Conservation (phyloP, 2,797 vertebrate genomes). For the Coregonus ussuriensis region DNA sequence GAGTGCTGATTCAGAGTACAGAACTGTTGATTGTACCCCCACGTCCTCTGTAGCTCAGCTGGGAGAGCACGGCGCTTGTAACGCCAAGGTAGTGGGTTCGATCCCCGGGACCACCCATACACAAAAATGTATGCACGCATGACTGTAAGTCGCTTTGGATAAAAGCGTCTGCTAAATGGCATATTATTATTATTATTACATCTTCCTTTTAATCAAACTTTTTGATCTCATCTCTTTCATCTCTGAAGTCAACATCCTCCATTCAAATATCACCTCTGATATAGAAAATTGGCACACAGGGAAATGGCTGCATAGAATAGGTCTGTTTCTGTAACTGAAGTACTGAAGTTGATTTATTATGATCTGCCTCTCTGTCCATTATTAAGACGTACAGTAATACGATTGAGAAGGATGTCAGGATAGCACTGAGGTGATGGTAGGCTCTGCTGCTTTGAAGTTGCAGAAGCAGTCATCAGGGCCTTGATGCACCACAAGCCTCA, state of each 20-base stretch:
- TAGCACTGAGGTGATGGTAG: slow-evolving; percentile 26
- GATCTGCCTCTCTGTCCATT: slow-evolving; percentile 34
- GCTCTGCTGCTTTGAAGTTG: slow-evolving; percentile 50
- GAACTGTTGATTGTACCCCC: slow-evolving; percentile 20
- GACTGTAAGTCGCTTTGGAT: no score
- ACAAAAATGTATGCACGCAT: no score
- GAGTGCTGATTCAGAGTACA: slow-evolving; percentile 16
- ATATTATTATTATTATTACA: no score
- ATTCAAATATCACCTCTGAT: neutral
- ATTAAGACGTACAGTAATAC: neutral
- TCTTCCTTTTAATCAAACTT: slow-evolving; percentile 2
- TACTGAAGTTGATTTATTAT: neutral
- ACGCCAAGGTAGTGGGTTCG: no score
- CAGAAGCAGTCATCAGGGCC: slow-evolving; percentile 47
- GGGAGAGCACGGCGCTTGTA: no score
- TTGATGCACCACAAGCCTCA: slow-evolving; percentile 24
- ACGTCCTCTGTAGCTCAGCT: no score
- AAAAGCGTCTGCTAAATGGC: no score
- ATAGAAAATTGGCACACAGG: slow-evolving; percentile 4
- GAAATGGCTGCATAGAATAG: neutral
- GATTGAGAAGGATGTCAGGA: slow-evolving; percentile 15
- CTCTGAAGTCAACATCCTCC: neutral
- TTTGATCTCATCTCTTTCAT: slow-evolving; percentile 47
- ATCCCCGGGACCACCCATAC: no score
- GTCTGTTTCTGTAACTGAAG: slow-evolving; percentile 2